Evolutionary conservation across 2,797 vertebrate genomes (phyloP).

Genomic region (Sebastes flavidus): DNA sequence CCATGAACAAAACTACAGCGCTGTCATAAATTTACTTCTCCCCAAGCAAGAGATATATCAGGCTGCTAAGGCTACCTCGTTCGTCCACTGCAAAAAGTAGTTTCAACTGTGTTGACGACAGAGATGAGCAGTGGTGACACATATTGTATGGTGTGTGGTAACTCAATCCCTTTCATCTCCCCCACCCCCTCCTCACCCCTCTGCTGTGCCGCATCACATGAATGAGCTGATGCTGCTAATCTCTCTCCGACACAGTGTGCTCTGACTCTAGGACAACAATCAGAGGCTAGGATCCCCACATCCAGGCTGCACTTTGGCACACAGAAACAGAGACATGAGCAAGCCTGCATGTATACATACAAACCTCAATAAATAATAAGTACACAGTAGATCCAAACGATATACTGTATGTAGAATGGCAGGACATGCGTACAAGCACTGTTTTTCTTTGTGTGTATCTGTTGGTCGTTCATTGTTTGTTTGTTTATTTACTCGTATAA

Average conservation of each 20-base stretch:
- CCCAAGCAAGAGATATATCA: not conserved
- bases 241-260: constrained; percentile 48
- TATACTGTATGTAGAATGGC: not conserved
- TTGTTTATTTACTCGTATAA: too few species aligned
- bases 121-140: constrained; percentile 7
- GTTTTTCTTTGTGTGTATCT: not conserved
- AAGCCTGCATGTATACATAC: not conserved
- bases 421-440: not conserved
- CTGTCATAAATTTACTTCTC: not conserved
- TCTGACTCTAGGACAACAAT: constrained; percentile 30
- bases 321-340: constrained; percentile 2
- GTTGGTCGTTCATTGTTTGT: not conserved
- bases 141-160: constrained; percentile 2
- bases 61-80: not conserved
- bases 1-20: not conserved
- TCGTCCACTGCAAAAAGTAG: not conserved
- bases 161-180: constrained; percentile 12
- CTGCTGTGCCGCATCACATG: constrained; percentile 44
- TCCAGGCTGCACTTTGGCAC: constrained; percentile 10
- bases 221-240: constrained; percentile 63
- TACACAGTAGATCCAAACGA: not conserved
- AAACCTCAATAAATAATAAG: not conserved
- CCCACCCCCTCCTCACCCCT: not conserved
- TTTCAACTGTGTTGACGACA: not conserved
- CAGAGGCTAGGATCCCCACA: constrained; percentile 7